Conservation (phyloP, 2,888 invertebrate genomes). For the Archips xylosteana region DNA sequence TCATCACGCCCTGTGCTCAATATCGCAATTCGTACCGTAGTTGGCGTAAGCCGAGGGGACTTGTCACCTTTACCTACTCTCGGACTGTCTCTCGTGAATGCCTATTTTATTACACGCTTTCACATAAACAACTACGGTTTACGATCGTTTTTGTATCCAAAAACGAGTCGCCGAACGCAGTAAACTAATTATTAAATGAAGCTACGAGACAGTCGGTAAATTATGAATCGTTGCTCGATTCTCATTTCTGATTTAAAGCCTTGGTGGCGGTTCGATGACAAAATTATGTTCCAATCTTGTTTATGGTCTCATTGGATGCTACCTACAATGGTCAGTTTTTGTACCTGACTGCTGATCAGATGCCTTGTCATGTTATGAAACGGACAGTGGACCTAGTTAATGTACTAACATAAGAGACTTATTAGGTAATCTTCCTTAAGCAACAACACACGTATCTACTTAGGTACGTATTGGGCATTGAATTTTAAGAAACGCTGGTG, state of each 20-base stretch:
- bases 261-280: slow-evolving; percentile 43
- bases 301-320: slow-evolving; percentile 38
- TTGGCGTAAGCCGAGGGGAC: slow-evolving; percentile 81
- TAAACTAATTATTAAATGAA: slow-evolving; percentile 70
- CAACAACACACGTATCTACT: neutral
- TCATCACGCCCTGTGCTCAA: slow-evolving; percentile 85
- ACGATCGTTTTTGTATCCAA: slow-evolving; percentile 37
- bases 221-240: slow-evolving; percentile 49
- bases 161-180: slow-evolving; percentile 57
- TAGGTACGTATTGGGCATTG: neutral
- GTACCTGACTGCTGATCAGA: slow-evolving; percentile 24
- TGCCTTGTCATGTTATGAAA: slow-evolving; percentile 9
- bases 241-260: slow-evolving; percentile 43
- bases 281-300: slow-evolving; percentile 45
- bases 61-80: slow-evolving; percentile 76
- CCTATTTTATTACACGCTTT: slow-evolving; percentile 73
- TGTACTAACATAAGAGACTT: neutral
- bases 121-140: slow-evolving; percentile 65
- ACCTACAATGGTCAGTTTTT: slow-evolving; percentile 43
- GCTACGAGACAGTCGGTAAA: slow-evolving; percentile 56
- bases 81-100: slow-evolving; percentile 70
- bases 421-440: neutral
- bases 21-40: slow-evolving; percentile 85
- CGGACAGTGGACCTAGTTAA: neutral
- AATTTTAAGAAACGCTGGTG: neutral